Base-by-base conservation (phyloP, 2,888 invertebrate species). In the Polymixis lichenea region DNA sequence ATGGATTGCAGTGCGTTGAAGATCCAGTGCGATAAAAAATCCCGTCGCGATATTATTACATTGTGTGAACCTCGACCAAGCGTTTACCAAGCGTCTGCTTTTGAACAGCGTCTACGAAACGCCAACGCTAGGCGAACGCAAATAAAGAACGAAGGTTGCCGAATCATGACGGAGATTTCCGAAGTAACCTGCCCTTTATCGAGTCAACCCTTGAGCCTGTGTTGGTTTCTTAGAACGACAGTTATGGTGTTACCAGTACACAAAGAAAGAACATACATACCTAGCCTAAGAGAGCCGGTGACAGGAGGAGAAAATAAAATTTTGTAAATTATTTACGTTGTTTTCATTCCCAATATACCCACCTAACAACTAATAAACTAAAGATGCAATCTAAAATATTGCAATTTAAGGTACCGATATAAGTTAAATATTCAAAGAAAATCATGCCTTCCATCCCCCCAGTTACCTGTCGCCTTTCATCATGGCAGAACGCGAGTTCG, bases 241-340 rank as follows among this genome's bases (percentile, higher is more conserved):
- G 93, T 93, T 94, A 92, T 92, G 94, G 96, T 96, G 96, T 96
- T 96, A 96, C 96, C 96, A 96, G 90, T 96, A 95, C 94, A 95
- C 94, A 95, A 95, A 95, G 94, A 95, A 94, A 91, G 91, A 94
- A 92, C 93, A 93, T 94, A 94, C 92, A 92, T 90, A 92, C 90
- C 90, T 95, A 96, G 95, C 92, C 92, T 96, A 96, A 95, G 94
- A 93, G 90, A 93, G 93, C 90, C 90, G 95, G 93, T 92, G 93
- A 93, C 92, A 93, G 94, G 91, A 94, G 94, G 89, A 94, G 93
- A 94, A 94, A 93, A 95, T 95, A 95, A 96, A 94, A 93, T 95
- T 96, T 96, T 96, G 94, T 96, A 96, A 96, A 96, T 94, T 94
- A 95, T 83, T 80, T 88, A 74, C 67, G 72, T 92, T 89, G 94